Base-by-base conservation (phyloP, 2,888 invertebrate genomes). In the Eupithecia abbreviata region DNA sequence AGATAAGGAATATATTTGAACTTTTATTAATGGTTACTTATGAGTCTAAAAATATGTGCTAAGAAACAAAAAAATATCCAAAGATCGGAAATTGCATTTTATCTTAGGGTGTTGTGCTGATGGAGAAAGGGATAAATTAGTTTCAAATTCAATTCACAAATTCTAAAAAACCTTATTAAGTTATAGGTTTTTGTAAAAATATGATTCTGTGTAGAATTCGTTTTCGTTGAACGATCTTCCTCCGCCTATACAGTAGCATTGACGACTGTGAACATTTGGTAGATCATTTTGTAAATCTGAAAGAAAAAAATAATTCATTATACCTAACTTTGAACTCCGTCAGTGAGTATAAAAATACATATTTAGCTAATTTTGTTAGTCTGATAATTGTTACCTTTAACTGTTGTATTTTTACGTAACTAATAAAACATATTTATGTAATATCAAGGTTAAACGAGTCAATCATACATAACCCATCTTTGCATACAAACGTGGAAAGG, bases 231-330 rank as follows among this genome's bases (percentile, higher is more conserved):
- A 42, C 30, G 30, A 30, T 7, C 15, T 66, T 66, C 15, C n/a
- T 68, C 0, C n/a, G n/a, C 55, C n/a, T 58, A 70, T 49, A 49
- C 47, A 30, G 70, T 42, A 41, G 49, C 47, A 91, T 70, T 77
- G 65, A 77, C 75, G 65, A 92, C 87, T 0, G 92, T 88, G 58
- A 89, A 91, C 0, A 85, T 85, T 85, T 92, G 92, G 72, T 93
- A 93, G 45, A 89, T 90, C 0, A 85, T 85, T 83, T 92, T 92
- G 15, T 91, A 82, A 9, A 92, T 87, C 92, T 93, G 89, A 78
- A 91, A 91, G 71, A n/a, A 68, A 9, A 68, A 42, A 58, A 12
- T 10, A 18, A 18, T 30, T 30, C 10, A n/a, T 18, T 58, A 18
- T 4, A 3, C 18, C 18, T 30, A 30, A 30, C 30, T 30, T 30